Evolutionary conservation across 1,140 invertebrate species (phyloP), one percentile per base, ranked within the genome.

Genomic region (Drosophila ficusphila): DNA sequence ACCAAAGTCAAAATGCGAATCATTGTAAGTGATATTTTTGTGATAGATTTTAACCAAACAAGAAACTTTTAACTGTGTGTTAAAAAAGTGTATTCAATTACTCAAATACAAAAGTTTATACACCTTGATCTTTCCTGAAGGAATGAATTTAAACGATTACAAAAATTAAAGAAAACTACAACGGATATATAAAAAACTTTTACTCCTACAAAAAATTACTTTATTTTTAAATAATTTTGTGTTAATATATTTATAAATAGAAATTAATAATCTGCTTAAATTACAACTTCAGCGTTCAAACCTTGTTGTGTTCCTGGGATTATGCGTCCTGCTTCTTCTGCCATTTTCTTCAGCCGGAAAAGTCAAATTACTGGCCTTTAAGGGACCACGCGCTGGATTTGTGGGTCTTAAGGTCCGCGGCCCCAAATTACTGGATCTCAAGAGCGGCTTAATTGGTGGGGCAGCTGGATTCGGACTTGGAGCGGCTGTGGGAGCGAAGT

Each of bases 301-400:
- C 4, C 6, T 67, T 7, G 0, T 68, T 2, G 44, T 82, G 0
- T 23, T 79, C n/a, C 46, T 86, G 8, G 64, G 62, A 27, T 9
- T 88, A 42, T 68, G 41, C 12, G 19, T 72, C 4, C 2, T 73
- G 2, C 18, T 64, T 0, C 39, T 79, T 2, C 19, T 90, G 0
- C 58, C 56, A n/a, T 16, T 29, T 12, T 46, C 19, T 0, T 41
- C 57, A 6, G 70, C 72, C 0, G 81, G 77, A 1, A 90, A 90
- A 65, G 2, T 90, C 0, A 90, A 90, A 14, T 36, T 90, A 1
- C 18, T 90, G 7, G 88, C 71, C 3, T 79, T 88, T n/a, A 90
- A 90, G 18, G 77, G 88, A n/a, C 88, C 88, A 5, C 71, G 46
- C 19, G 75, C 25, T 4, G 88, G 81, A 0, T 90, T 90, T 47